These are phyloP conservation scores for Calidris pygmaea DNA, from an alignment of 2,113 vertebrate genomes.

Conservation along the genomic window DNA sequence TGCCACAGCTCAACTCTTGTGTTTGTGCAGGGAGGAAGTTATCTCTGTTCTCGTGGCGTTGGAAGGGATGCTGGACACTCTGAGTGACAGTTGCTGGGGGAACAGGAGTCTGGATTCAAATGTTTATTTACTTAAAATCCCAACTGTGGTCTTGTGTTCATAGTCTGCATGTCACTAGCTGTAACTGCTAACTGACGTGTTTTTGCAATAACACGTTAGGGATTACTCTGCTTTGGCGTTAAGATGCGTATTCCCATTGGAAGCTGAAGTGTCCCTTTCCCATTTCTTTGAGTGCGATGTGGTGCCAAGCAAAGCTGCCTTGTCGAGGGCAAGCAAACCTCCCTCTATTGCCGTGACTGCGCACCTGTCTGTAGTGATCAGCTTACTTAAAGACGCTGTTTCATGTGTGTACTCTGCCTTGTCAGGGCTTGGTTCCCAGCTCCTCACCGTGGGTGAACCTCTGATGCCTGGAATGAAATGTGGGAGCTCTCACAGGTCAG, in stretches of 20 bases:
- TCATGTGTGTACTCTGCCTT: not conserved
- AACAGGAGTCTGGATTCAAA: not conserved
- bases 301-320: not conserved
- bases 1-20: not conserved
- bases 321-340: too few species aligned
- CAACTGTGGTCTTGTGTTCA: not conserved
- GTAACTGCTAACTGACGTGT: not conserved
- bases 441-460: not conserved
- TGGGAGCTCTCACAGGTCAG: not conserved
- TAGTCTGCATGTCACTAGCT: not conserved
- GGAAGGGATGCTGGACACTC: not conserved
- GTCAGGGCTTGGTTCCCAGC: not conserved
- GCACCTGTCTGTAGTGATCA: not conserved
- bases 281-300: fast-evolving
- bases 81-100: not conserved
- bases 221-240: not conserved
- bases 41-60: not conserved
- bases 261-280: not conserved
- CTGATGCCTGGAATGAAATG: not conserved
- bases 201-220: not conserved
- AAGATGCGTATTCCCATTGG: not conserved
- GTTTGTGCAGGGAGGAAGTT: not conserved
- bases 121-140: not conserved
- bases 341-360: too few species aligned
- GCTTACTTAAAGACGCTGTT: not conserved